phyloP scores from a whole-genome alignment of 2,113 vertebrate species.

The Phylloscopus trochiloides region DNA sequence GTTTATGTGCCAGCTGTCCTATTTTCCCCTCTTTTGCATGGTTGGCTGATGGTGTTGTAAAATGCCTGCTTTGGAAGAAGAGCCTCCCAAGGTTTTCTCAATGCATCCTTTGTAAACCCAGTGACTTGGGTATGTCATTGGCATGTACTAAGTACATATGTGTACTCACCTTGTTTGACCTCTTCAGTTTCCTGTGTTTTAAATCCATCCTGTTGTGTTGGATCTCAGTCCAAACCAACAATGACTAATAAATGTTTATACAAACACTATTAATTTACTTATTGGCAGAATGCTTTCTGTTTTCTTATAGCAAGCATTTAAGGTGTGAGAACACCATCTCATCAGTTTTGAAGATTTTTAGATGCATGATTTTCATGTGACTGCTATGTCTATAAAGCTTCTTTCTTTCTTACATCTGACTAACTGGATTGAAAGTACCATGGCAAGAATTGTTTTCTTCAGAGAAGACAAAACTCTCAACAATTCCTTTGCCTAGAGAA shows the following conservation, averaged over 20 bases:
- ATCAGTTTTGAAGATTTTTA: background rate
- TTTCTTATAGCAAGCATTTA: background rate
- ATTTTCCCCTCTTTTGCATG: background rate
- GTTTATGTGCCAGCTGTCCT: background rate
- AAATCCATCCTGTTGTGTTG: background rate
- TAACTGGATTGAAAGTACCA: background rate
- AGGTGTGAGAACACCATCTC: background rate
- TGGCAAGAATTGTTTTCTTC: background rate
- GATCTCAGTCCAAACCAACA: background rate
- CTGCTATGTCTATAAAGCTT: background rate
- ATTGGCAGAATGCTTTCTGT: background rate
- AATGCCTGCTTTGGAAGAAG: background rate
- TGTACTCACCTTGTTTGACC: background rate
- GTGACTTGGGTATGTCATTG: background rate
- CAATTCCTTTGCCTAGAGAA: background rate
- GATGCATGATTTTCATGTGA: background rate
- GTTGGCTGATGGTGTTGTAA: background rate
- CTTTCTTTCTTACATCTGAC: background rate
- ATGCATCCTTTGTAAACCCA: background rate
- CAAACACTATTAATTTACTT: background rate
- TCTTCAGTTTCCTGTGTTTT: background rate
- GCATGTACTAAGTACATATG: background rate
- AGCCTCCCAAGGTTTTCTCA: background rate
- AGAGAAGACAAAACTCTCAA: background rate
- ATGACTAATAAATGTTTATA: background rate